A percentile compares a stretch with the other conserved stretches of the same genome.
Evolutionary conservation across 2,113 vertebrate species (phyloP).

Genomic region (Gracilinanus agilis): DNA sequence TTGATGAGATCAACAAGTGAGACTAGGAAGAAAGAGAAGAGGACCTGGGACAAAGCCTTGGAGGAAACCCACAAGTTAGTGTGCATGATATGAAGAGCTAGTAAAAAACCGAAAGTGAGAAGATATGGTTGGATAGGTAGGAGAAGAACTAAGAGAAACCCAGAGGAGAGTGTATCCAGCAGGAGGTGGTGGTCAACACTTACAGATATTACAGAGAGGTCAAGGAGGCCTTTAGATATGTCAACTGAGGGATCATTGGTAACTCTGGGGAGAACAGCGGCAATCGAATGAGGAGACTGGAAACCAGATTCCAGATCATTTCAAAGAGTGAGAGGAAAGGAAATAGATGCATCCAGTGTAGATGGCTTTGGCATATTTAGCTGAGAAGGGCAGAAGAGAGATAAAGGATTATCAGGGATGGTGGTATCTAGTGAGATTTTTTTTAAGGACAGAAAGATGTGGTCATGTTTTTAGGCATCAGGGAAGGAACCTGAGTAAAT

Average conservation of each 20-base stretch:
- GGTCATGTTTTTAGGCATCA: background rate
- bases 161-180: background rate
- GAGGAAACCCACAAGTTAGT: background rate
- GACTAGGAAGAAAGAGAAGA: background rate
- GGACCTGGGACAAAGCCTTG: background rate
- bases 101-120: background rate
- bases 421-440: no score
- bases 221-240: background rate
- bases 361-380: background rate
- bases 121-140: background rate
- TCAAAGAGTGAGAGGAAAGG: background rate
- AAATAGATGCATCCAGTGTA: background rate
- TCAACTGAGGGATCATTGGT: background rate
- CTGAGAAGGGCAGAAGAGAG: background rate
- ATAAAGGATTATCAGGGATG: background rate
- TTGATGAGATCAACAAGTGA: background rate
- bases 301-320: background rate
- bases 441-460: background rate
- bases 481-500: background rate
- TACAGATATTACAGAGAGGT: background rate
- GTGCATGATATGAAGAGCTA: background rate
- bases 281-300: background rate
- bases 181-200: background rate
- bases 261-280: background rate
- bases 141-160: background rate